Evolutionary conservation across 2,797 vertebrate species (phyloP).

Genomic region (Pitangus sulphuratus): DNA sequence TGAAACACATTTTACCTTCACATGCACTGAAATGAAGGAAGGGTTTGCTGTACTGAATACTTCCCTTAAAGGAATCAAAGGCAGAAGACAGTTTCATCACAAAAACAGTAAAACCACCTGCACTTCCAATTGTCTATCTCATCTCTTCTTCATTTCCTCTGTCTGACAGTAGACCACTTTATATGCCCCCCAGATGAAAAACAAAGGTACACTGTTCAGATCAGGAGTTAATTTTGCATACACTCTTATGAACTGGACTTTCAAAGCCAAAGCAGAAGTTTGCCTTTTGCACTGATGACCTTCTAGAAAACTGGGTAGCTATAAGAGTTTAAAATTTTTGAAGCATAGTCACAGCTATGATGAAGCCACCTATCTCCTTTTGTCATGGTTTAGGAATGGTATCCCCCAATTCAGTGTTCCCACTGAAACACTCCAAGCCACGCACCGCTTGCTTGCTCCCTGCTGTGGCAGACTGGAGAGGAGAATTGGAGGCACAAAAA

Average conservation of each 20-base stretch:
- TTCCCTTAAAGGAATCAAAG: constrained; percentile 33
- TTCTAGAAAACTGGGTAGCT: background rate
- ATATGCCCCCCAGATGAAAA: constrained; percentile 48
- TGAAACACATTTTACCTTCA: constrained; percentile 75
- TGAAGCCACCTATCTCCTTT: background rate
- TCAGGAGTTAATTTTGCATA: background rate
- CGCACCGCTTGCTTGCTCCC: rapidly evolving
- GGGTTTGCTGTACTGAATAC: background rate
- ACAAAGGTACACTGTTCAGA: background rate
- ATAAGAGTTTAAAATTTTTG: background rate
- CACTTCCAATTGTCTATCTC: constrained; percentile 53
- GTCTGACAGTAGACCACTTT: constrained; percentile 47
- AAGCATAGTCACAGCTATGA: background rate
- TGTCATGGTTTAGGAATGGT: background rate
- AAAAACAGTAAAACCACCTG: constrained; percentile 61
- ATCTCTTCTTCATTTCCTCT: constrained; percentile 75
- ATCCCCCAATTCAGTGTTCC: background rate
- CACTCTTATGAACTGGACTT: background rate
- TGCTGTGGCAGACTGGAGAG: background rate
- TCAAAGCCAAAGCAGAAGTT: background rate
- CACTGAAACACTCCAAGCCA: background rate
- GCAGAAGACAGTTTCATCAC: constrained; percentile 7
- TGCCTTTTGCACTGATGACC: background rate
- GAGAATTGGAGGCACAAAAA: background rate
- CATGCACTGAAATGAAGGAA: constrained; percentile 51